phyloP scores from a whole-genome alignment of 1,140 invertebrate species.

The Achroia grisella region DNA sequence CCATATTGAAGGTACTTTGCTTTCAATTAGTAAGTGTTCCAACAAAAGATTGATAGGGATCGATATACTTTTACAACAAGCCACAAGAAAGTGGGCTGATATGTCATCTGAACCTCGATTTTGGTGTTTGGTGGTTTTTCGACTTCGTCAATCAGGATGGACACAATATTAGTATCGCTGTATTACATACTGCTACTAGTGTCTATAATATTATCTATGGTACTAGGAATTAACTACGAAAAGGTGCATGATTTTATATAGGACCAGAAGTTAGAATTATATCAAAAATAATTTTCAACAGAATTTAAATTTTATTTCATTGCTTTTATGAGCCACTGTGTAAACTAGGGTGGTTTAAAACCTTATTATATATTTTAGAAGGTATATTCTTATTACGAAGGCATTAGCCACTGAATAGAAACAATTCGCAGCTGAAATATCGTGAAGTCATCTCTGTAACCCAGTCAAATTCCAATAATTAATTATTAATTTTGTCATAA shows the following conservation, averaged over 20 bases:
- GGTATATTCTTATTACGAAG: neutral
- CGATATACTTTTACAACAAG: neutral
- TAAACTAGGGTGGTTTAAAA: constrained; percentile 1
- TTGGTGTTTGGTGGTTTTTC: neutral
- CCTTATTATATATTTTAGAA: constrained; percentile 5
- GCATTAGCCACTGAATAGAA: constrained; percentile 8
- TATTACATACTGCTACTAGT: neutral
- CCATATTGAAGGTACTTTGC: neutral
- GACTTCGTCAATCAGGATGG: too few relatives aligned
- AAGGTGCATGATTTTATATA: too few relatives aligned
- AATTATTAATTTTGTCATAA: too few relatives aligned
- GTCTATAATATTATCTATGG: too few relatives aligned
- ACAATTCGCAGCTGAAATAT: neutral
- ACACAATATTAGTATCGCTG: too few relatives aligned
- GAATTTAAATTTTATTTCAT: constrained; percentile 16
- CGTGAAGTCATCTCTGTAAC: neutral
- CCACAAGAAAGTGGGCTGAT: neutral
- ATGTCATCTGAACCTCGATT: neutral
- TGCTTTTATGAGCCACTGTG: constrained; percentile 1
- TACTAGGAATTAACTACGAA: neutral
- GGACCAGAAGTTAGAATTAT: too few relatives aligned
- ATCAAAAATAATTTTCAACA: too few relatives aligned
- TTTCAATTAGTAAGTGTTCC: neutral
- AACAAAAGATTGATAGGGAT: neutral
- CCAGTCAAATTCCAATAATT: neutral